phyloP scores from a whole-genome alignment of 2,888 invertebrate species.

The Clanis bilineata region DNA sequence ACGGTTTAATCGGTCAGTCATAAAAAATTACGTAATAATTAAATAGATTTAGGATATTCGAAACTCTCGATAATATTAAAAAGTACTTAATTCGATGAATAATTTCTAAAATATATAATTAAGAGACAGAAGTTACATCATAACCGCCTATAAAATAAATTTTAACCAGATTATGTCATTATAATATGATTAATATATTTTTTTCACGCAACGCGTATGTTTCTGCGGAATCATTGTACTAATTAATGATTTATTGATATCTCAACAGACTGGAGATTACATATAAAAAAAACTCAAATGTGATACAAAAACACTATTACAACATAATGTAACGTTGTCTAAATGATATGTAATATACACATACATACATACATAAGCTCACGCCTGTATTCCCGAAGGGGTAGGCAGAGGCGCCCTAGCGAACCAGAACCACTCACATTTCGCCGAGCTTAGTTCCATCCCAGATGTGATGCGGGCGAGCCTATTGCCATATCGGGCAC shows the following conservation, averaged over 20 bases:
- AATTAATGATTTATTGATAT: neutral
- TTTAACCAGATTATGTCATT: constrained; percentile 16
- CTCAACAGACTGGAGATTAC: neutral
- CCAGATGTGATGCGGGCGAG: too few relatives aligned
- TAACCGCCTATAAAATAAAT: neutral
- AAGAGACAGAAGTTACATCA: neutral
- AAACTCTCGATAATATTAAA: neutral
- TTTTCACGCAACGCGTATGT: neutral
- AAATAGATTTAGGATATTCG: neutral
- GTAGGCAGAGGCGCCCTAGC: too few relatives aligned
- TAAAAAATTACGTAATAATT: neutral
- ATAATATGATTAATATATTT: constrained; percentile 22
- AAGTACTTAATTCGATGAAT: neutral
- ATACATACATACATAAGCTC: too few relatives aligned
- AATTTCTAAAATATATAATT: neutral
- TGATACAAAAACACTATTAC: too few relatives aligned
- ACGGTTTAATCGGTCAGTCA: neutral
- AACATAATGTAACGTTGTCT: too few relatives aligned
- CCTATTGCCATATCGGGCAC: too few relatives aligned
- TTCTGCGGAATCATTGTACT: too few relatives aligned
- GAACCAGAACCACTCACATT: too few relatives aligned
- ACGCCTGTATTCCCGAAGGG: too few relatives aligned
- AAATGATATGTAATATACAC: too few relatives aligned
- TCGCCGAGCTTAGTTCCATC: too few relatives aligned
- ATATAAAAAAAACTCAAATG: too few relatives aligned